Evolutionary conservation across 2,113 vertebrate genomes (phyloP), one percentile per base, ranked within the genome.

Genomic region (Agelaius tricolor): DNA sequence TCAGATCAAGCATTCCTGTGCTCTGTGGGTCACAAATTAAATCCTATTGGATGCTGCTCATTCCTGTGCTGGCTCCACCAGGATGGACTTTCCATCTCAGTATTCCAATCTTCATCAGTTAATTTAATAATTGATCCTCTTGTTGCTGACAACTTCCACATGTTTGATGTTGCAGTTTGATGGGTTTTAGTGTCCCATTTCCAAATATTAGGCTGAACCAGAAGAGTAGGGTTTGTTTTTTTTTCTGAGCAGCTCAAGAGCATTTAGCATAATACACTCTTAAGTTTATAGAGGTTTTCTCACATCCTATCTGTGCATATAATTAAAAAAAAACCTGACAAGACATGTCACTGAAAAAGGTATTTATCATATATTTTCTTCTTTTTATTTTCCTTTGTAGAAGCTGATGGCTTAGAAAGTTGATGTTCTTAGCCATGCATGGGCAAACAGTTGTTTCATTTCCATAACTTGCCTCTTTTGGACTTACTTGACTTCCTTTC

Each of bases 21-120:
- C 43, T 49, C 24, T 30, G 3, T 8, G 27, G 31, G 22, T 61
- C 28, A 37, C 1, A 6, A 44, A 16, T 30, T 66, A 47, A 84
- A 74, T 23, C 30, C 41, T 54, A 24, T 39, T 10, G 69, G 17
- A 41, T 0, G 1, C 13, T 52, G 14, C 28, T 51, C 0, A 0
- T 57, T 90, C 44, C 58, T 65, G 5, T n/a, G 31, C 24, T 73
- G 75, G n/a, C 49, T 44, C 14, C 49, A 57, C 7, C 33, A 76
- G 41, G 54, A 28, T 52, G 27, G 14, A 7, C 52, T 57, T 63
- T 47, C 14, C 12, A 39, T 18, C 52, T 17, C 24, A 75, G 10
- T 26, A 12, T 55, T 65, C 66, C 61, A 21, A 39, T 27, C 49
- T 31, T 7, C 24, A 44, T 27, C 24, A 21, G 1, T 55, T 47